phyloP scores from a whole-genome alignment of 2,113 vertebrate species.

The Illadopsis cleaveri region DNA sequence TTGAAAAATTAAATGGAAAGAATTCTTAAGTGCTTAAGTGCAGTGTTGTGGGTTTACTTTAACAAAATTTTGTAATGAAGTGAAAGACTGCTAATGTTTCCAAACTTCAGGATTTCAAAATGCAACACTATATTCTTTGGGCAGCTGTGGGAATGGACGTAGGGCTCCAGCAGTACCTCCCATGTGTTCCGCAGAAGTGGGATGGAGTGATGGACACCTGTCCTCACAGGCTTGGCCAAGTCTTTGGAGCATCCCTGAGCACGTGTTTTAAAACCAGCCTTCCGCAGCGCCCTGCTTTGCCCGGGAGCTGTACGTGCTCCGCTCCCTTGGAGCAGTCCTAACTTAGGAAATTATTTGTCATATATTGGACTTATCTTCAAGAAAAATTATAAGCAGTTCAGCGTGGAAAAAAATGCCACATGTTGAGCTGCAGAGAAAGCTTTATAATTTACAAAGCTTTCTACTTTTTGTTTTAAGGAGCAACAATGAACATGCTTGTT shows the following conservation, averaged over 20 bases:
- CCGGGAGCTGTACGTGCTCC: fast-evolving
- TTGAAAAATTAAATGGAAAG: background rate
- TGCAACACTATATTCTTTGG: fast-evolving
- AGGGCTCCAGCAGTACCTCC: background rate
- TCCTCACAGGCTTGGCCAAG: fast-evolving
- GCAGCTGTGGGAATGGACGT: fast-evolving
- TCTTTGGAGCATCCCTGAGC: background rate
- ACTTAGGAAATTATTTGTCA: background rate
- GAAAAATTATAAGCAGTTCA: background rate
- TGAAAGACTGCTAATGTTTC: background rate
- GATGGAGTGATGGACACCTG: fast-evolving
- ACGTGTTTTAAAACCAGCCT: background rate
- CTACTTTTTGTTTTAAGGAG: background rate
- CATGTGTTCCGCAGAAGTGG: too few species aligned
- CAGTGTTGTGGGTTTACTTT: background rate
- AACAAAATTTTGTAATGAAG: background rate
- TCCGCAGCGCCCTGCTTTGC: fast-evolving
- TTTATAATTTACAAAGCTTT: background rate
- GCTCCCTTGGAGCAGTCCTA: too few species aligned
- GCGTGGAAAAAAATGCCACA: background rate
- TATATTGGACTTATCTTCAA: background rate
- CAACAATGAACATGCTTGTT: fast-evolving
- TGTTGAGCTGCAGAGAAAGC: background rate
- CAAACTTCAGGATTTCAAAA: background rate
- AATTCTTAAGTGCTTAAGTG: background rate